Percentiles rank a stretch among this genome's conserved stretches.
Conservation (phyloP, 2,888 invertebrate species). For the Xanthia icteritia region DNA sequence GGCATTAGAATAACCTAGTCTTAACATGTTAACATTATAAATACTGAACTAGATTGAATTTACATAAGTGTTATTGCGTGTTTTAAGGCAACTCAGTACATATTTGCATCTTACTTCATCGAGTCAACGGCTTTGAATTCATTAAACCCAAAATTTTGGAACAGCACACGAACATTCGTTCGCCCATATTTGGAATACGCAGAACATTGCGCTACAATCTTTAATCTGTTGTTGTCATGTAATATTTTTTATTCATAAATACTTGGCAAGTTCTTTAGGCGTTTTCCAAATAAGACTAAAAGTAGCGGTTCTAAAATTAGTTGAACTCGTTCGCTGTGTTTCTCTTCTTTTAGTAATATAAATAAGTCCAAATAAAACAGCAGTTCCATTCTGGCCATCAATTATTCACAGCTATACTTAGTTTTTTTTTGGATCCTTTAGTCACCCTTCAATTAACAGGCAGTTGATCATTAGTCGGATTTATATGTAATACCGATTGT, state of each 20-base stretch:
- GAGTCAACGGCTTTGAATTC: slow-evolving; percentile 73
- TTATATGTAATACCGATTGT: slow-evolving; percentile 10
- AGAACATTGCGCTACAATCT: slow-evolving; percentile 76
- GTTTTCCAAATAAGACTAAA: slow-evolving; percentile 56
- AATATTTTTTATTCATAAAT: slow-evolving; percentile 61
- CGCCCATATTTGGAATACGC: slow-evolving; percentile 73
- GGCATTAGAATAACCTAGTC: slow-evolving; percentile 31
- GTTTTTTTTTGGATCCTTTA: slow-evolving; percentile 11
- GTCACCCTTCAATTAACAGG: slow-evolving; percentile 40
- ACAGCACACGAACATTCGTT: slow-evolving; percentile 72
- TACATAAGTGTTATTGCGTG: slow-evolving; percentile 67
- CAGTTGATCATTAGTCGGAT: slow-evolving; percentile 21
- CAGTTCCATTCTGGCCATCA: slow-evolving; percentile 29
- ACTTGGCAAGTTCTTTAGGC: slow-evolving; percentile 47
- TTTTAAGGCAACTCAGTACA: slow-evolving; percentile 60
- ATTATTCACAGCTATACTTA: slow-evolving; percentile 42
- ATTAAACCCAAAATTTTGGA: slow-evolving; percentile 73
- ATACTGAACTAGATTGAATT: slow-evolving; percentile 61
- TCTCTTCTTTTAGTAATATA: slow-evolving; percentile 34
- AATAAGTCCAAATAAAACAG: slow-evolving; percentile 32
- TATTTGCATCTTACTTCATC: slow-evolving; percentile 67
- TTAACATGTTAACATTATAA: slow-evolving; percentile 61
- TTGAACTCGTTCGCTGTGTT: slow-evolving; percentile 36
- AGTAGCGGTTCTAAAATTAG: slow-evolving; percentile 44
- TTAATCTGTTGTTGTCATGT: slow-evolving; percentile 70